Evolutionary conservation across 1,140 invertebrate species (phyloP), one percentile per base, ranked within the genome.

Genomic region (Euura saliciscinereae): DNA sequence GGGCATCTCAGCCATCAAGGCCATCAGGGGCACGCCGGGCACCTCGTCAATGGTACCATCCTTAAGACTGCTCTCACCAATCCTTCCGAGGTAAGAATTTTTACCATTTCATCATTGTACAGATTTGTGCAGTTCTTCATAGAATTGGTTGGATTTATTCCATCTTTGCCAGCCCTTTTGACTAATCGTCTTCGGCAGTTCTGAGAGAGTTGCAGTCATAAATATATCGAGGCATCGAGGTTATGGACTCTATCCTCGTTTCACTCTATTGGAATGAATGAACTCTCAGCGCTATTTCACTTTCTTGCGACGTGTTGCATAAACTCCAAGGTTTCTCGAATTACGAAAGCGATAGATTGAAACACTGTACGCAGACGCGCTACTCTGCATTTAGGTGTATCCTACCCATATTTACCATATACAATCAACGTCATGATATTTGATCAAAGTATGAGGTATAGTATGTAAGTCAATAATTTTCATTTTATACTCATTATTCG

Each of bases 1-100:
- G 86, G 85, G 74, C 86, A 87, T 78, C 84, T 83, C 72, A 86
- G 66, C 65, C 75, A 70, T 44, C 71, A 13, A 77, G 73, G 76
- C 78, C 83, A 84, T 77, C 79, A 83, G 8, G 81, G 80, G 46
- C 86, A 88, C 69, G 79, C 86, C 76, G 90, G 93, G 72, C 93
- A 95, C 82, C 89, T 96, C 77, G 93, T 95, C 78, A 96, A 95
- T 83, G 96, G 96, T 74, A 96, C 95, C 80, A 98, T 98, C 81
- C 90, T 98, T 75, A 97, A 97, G 89, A 96, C 96, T 83, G 96
- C 96, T 65, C 91, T 98, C 77, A 97, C 96, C 73, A 97, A 97
- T 87, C 96, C 96, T 75, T 96, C 95, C 84, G 96, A 97, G 90
- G 91, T 92, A 77, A 89, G 86, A 84, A 59, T n/a, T n/a, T 11